These are phyloP conservation scores for Poeciliopsis paucimaculata DNA, from an alignment of 2,797 vertebrate species.

Conservation along the genomic window DNA sequence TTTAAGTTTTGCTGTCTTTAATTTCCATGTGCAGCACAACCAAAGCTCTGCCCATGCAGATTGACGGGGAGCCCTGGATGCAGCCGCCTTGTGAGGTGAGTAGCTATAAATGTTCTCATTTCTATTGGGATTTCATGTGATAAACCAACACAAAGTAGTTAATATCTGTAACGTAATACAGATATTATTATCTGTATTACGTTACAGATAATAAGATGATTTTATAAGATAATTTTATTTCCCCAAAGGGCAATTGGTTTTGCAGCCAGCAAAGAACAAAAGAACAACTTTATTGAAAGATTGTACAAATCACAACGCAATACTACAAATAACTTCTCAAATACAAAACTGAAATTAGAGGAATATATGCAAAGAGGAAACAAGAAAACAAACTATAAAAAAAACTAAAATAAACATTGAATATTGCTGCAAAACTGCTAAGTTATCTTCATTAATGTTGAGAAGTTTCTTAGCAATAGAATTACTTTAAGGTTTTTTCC, in stretches of 20 bases:
- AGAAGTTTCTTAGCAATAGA: too few relatives aligned
- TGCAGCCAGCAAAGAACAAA: neutral
- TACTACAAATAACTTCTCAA: too few relatives aligned
- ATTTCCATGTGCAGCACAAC: conserved; percentile 80
- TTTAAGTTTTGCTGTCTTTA: conserved; percentile 2
- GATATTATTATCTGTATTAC: too few relatives aligned
- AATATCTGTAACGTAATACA: neutral
- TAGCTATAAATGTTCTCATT: conserved; percentile 7
- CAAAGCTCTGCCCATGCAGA: conserved; percentile 94
- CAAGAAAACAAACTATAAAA: too few relatives aligned
- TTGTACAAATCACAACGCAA: too few relatives aligned
- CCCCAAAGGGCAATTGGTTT: neutral
- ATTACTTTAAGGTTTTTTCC: too few relatives aligned
- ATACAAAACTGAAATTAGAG: too few relatives aligned
- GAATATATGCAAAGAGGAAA: too few relatives aligned
- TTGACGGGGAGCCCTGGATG: conserved; percentile 97
- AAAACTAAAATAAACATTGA: too few relatives aligned
- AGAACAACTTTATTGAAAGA: neutral
- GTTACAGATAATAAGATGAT: too few relatives aligned
- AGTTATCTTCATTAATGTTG: too few relatives aligned
- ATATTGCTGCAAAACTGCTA: too few relatives aligned
- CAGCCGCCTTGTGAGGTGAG: conserved; percentile 93
- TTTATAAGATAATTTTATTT: neutral
- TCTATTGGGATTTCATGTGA: neutral
- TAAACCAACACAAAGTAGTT: neutral